Percentiles rank a stretch among this genome's conserved stretches.
Conservation (phyloP, 1,140 invertebrate genomes). For the Lasaia peninsularis region DNA sequence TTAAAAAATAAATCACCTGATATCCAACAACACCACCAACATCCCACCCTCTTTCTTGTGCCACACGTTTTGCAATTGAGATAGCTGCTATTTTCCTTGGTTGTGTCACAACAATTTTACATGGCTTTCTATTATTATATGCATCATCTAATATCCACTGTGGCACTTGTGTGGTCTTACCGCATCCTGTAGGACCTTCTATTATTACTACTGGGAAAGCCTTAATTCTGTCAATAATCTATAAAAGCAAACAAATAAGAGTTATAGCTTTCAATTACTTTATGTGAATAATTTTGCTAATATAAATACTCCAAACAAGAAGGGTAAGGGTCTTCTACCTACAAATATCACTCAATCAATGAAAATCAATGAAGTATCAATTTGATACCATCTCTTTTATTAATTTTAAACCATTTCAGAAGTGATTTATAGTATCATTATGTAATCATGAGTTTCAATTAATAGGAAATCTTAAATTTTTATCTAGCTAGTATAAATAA, state of each 20-base stretch:
- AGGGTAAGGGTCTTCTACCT: too few relatives aligned
- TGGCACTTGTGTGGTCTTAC: slow-evolving; percentile 89
- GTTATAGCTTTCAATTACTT: neutral
- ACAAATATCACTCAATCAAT: too few relatives aligned
- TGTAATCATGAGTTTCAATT: too few relatives aligned
- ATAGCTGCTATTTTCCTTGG: slow-evolving; percentile 92
- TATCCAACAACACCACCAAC: slow-evolving; percentile 90
- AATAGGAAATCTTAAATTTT: too few relatives aligned
- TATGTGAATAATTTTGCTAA: too few relatives aligned
- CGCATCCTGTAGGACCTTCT: slow-evolving; percentile 91
- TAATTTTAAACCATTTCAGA: too few relatives aligned
- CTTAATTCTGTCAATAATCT: slow-evolving; percentile 54
- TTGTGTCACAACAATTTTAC: slow-evolving; percentile 93
- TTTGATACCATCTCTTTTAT: too few relatives aligned
- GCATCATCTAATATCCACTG: slow-evolving; percentile 91
- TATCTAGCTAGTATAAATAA: too few relatives aligned
- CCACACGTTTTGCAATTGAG: slow-evolving; percentile 87
- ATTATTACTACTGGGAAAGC: slow-evolving; percentile 80
- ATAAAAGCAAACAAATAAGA: slow-evolving; percentile 21
- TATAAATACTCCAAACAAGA: too few relatives aligned
- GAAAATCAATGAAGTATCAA: too few relatives aligned
- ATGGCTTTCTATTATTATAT: slow-evolving; percentile 78
- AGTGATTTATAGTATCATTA: too few relatives aligned
- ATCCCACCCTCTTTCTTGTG: slow-evolving; percentile 86
- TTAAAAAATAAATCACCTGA: slow-evolving; percentile 77